Base-by-base conservation (phyloP, 2,888 invertebrate species). In the Liodrosophila aerea region DNA sequence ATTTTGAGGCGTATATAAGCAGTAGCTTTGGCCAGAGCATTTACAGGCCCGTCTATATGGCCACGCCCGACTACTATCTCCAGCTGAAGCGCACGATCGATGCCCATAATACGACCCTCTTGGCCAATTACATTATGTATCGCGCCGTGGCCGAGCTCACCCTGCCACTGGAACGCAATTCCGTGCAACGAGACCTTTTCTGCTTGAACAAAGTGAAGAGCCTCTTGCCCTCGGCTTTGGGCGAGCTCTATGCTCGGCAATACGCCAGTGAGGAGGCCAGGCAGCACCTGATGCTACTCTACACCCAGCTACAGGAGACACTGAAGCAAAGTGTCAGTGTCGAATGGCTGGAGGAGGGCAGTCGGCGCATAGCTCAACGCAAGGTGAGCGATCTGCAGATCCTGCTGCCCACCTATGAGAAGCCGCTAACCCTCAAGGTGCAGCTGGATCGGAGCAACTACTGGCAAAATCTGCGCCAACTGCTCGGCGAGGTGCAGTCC, bases 41-140 rank as follows among this genome's bases (percentile, higher is more conserved):
- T 2, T 71, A 64, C 11, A 85, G 84, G 13, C 87, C 88, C 0
- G 87, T 89, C 0, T 87, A 82, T 22, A 78, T 89, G 87, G 78
- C 75, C 1, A 68, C 85, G 0, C 86, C 85, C 2, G 56, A 67
- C 1, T 89, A 89, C 44, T 89, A 82, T 33, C 54, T 51, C 0
- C 85, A 89, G 27, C 58, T 89, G 7, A 64, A 86, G 15, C 85
- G 81, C 12, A 74, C 78, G 1, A 44, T 87, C 13, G 56, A 58
- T 2, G 58, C 70, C 1, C 76, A 77, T 16, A 78, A 88, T 22
- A 64, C 64, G 9, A 83, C 73, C 3, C 68, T 74, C 4, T 60
- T 89, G 5, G 89, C 89, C 7, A 89, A 89, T 58, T 89, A 89
- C 15, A 78, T 89, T 0, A 89, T 89, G 89, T 89, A 88, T 39